Evolutionary conservation across 2,888 invertebrate species (phyloP), one percentile per base, ranked within the genome.

Genomic region (Neria commutata): DNA sequence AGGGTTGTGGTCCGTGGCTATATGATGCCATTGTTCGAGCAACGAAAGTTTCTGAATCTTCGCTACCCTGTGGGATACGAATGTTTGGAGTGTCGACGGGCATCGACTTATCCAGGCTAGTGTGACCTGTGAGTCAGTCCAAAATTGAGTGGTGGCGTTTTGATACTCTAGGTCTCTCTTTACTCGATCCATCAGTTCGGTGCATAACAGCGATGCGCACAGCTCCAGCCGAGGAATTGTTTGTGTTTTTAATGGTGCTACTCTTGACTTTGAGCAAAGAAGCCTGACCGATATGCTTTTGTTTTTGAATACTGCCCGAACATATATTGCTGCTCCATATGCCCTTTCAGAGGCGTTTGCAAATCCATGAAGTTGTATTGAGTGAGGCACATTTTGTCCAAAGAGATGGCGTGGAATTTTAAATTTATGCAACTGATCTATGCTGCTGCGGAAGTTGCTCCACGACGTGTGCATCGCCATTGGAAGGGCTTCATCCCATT

Each of bases 301-400:
- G 14, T 1, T 56, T 34, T 16, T 49, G 33, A 14, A 42, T 17
- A 33, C n/a, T n/a, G n/a, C n/a, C n/a, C n/a, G n/a, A n/a, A n/a
- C n/a, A n/a, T 60, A 60, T 6, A 60, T 46, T 37, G 47, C 50
- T 17, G 52, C 53, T 21, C 53, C 26, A 26, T 60, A 60, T 21
- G 60, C 60, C 10, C 49, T 53, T 42, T 60, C 49, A 5, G 56
- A 56, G 8, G 56, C 1, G 16, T 57, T 47, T 14, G 51, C 17
- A 21, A 56, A 56, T 2, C 56, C 51, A 33, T 57, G 52, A 4
- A 57, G 4, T 26, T 56, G 11, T 14, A 37, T n/a, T 8, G 6
- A 25, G 3, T 34, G 21, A 16, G 25, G 21, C 37, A 16, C n/a
- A 37, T 37, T 37, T 8, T 14, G n/a, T 6, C 37, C 37, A 37